Conservation (phyloP, 2,888 invertebrate genomes). For the Anthrax anthrax region DNA sequence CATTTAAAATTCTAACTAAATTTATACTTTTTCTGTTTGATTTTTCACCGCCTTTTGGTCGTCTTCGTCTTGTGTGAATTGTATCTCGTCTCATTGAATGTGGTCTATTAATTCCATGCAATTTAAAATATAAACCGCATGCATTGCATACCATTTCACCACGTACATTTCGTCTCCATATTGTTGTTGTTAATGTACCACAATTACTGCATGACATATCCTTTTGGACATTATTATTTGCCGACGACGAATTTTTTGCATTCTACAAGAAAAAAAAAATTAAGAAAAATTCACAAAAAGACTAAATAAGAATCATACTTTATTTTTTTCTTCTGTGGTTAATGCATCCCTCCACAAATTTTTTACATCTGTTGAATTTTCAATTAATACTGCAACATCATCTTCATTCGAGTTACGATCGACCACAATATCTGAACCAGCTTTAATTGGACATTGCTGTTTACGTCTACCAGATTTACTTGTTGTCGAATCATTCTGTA, state of each 20-base stretch:
- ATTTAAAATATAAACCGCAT: slow-evolving; percentile 92
- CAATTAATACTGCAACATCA: slow-evolving; percentile 13
- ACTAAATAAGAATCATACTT: neutral
- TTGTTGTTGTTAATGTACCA: slow-evolving; percentile 91
- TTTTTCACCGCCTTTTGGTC: slow-evolving; percentile 63
- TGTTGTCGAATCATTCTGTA: slow-evolving; percentile 13
- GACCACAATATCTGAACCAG: slow-evolving; percentile 2
- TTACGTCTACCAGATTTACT: slow-evolving; percentile 49
- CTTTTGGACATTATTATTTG: slow-evolving; percentile 16
- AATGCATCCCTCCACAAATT: neutral
- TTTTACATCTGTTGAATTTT: neutral
- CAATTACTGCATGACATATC: slow-evolving; percentile 93
- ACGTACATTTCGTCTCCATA: slow-evolving; percentile 90
- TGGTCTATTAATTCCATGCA: slow-evolving; percentile 87
- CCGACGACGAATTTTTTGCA: neutral
- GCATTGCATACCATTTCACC: slow-evolving; percentile 99
- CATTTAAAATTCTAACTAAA: neutral
- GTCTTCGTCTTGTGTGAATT: slow-evolving; percentile 82
- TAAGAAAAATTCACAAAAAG: neutral
- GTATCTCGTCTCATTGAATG: slow-evolving; percentile 93
- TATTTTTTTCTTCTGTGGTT: neutral
- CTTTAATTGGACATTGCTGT: slow-evolving; percentile 59
- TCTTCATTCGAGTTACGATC: neutral
- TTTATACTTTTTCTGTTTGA: slow-evolving; percentile 40
- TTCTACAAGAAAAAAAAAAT: neutral